phyloP scores from a whole-genome alignment of 2,113 vertebrate species.

The Anoura caudifer region DNA sequence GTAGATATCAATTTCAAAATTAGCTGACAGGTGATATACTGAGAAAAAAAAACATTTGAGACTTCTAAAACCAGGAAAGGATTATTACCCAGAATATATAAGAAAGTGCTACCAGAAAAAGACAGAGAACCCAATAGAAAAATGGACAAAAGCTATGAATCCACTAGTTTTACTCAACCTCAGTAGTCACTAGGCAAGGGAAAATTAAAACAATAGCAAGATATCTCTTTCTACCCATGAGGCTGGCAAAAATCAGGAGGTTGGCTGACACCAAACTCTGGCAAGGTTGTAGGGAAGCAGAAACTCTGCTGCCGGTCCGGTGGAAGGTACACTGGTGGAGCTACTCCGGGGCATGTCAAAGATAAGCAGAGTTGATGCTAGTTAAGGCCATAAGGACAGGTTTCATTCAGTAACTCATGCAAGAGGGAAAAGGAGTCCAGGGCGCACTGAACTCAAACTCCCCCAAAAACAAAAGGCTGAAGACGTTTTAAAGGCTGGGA shows the following conservation, averaged over 20 bases:
- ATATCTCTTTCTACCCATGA: background rate
- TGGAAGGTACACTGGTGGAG: background rate
- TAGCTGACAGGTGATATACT: background rate
- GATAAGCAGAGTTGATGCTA: background rate
- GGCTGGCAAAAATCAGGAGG: background rate
- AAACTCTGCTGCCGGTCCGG: background rate
- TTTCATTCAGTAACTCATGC: background rate
- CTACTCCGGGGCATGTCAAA: background rate
- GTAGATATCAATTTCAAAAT: background rate
- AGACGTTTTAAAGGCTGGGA: background rate
- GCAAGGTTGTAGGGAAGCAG: background rate
- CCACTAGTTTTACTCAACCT: background rate
- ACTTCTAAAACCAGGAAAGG: background rate
- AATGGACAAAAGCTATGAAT: background rate
- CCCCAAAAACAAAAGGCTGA: background rate
- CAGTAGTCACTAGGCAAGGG: background rate
- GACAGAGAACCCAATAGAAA: background rate
- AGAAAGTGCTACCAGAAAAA: background rate
- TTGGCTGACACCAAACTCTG: background rate
- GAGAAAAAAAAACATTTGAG: background rate
- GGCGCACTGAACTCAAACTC: background rate
- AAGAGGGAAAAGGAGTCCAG: background rate
- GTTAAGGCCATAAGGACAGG: background rate
- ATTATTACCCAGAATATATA: background rate
- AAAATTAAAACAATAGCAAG: background rate